phyloP scores from a whole-genome alignment of 2,797 vertebrate species.

The Oreochromis mossambicus region DNA sequence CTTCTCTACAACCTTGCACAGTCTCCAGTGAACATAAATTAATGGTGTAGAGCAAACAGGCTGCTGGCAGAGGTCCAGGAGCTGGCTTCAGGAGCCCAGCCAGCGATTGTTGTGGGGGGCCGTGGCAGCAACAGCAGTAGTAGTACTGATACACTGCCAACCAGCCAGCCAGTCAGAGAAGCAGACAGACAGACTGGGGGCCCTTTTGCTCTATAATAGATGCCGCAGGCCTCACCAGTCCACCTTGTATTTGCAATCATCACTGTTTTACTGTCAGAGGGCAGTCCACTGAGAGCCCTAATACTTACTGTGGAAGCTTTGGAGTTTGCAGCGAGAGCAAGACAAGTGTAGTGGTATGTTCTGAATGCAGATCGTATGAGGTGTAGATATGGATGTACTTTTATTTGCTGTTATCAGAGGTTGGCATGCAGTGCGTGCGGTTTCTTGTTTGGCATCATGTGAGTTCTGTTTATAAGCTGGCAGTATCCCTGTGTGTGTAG shows the following conservation, averaged over 20 bases:
- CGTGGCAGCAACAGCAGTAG: constrained; percentile 55
- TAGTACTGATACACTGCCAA: constrained; percentile 78
- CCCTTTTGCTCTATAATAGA: constrained; percentile 78
- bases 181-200: constrained; percentile 63
- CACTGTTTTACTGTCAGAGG: constrained; percentile 83
- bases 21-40: constrained; percentile 92
- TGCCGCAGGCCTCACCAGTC: constrained; percentile 74
- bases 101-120: constrained; percentile 83
- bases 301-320: constrained; percentile 72
- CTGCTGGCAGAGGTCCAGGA: constrained; percentile 82
- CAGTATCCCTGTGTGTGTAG: constrained; percentile 18
- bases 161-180: constrained; percentile 61
- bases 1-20: constrained; percentile 88
- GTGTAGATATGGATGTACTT: constrained; percentile 57
- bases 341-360: constrained; percentile 50
- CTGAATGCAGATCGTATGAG: constrained; percentile 53
- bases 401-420: constrained; percentile 57
- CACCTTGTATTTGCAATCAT: constrained; percentile 83
- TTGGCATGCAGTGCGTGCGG: constrained; percentile 53
- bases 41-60: constrained; percentile 91
- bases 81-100: constrained; percentile 77
- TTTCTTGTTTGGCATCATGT: constrained; percentile 56
- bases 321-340: constrained; percentile 61
- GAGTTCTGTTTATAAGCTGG: constrained; percentile 59
- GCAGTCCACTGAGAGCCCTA: constrained; percentile 71